Evolutionary conservation across 1,140 invertebrate genomes (phyloP).

Genomic region (Sinonovacula constricta): DNA sequence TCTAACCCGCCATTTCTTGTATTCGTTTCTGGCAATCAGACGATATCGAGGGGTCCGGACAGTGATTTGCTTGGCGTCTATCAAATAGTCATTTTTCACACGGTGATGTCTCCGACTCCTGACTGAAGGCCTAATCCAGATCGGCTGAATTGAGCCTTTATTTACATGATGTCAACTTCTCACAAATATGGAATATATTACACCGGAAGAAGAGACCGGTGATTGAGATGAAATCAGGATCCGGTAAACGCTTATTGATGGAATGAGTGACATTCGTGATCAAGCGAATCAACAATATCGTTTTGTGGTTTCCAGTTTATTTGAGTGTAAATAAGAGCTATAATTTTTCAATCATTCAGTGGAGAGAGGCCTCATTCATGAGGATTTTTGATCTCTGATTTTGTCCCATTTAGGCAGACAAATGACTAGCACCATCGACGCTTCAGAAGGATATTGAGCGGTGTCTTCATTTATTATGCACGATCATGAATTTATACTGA

Average conservation of each 20-base stretch:
- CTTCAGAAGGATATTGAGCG: too few relatives aligned
- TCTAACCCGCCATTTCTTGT: too few relatives aligned
- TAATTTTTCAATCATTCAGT: slow-evolving; percentile 53
- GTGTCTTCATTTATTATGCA: too few relatives aligned
- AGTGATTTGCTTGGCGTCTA: too few relatives aligned
- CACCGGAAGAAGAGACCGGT: slow-evolving; percentile 36
- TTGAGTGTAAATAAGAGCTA: slow-evolving; percentile 53
- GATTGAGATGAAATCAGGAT: slow-evolving; percentile 24
- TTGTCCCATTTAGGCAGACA: too few relatives aligned
- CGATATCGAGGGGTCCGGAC: too few relatives aligned
- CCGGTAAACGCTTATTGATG: slow-evolving; percentile 46
- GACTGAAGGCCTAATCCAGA: slow-evolving; percentile 20
- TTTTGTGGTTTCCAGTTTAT: slow-evolving; percentile 53
- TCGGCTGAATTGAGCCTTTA: slow-evolving; percentile 27
- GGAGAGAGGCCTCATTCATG: slow-evolving; percentile 45
- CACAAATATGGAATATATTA: slow-evolving; percentile 55
- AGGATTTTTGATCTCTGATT: slow-evolving; percentile 38
- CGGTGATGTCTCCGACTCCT: slow-evolving; percentile 23
- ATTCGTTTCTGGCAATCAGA: too few relatives aligned
- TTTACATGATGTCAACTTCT: slow-evolving; percentile 47
- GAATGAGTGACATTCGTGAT: slow-evolving; percentile 43
- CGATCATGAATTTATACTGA: too few relatives aligned
- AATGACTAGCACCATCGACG: too few relatives aligned
- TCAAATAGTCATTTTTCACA: slow-evolving; percentile 30
- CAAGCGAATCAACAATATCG: slow-evolving; percentile 53